These are phyloP conservation scores for Crematogaster levior DNA, from an alignment of 2,888 invertebrate genomes.

Conservation along the genomic window DNA sequence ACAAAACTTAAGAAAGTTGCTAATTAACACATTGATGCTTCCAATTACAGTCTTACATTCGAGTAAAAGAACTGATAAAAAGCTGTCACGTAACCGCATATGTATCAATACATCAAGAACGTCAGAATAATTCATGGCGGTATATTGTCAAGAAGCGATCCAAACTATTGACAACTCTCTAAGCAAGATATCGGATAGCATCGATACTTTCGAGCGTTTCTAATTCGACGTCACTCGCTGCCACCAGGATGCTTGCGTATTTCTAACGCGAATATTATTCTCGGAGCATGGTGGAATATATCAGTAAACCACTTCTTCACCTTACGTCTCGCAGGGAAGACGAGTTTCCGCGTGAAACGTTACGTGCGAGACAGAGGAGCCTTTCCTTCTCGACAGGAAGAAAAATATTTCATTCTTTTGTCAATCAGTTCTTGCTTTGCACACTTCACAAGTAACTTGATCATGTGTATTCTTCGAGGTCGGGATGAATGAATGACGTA, in stretches of 20 bases:
- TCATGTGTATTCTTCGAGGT: conserved; percentile 13
- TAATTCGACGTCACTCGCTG: conserved; percentile 47
- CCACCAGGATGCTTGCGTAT: conserved; percentile 29
- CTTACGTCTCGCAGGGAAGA: conserved; percentile 1
- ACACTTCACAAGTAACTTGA: conserved; percentile 3
- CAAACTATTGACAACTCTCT: conserved; percentile 34
- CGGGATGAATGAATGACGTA: conserved; percentile 2
- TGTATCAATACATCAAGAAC: not conserved
- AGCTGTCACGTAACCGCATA: not conserved
- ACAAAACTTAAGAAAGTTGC: not conserved
- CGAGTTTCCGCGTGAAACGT: conserved; percentile 19
- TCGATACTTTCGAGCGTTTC: conserved; percentile 40
- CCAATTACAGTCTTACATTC: not conserved
- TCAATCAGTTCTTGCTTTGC: conserved; percentile 34
- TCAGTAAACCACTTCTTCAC: conserved; percentile 37
- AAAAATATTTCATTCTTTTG: conserved; percentile 43
- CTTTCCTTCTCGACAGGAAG: not conserved
- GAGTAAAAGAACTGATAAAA: not conserved
- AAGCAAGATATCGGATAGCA: conserved; percentile 35
- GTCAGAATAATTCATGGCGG: conserved; percentile 31
- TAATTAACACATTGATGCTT: not conserved
- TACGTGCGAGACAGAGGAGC: conserved; percentile 19
- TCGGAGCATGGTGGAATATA: conserved; percentile 20
- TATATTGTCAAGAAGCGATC: conserved; percentile 30
- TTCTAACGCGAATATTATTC: conserved; percentile 51